phyloP scores from a whole-genome alignment of 2,113 vertebrate genomes.

The Archocentrus centrarchus region DNA sequence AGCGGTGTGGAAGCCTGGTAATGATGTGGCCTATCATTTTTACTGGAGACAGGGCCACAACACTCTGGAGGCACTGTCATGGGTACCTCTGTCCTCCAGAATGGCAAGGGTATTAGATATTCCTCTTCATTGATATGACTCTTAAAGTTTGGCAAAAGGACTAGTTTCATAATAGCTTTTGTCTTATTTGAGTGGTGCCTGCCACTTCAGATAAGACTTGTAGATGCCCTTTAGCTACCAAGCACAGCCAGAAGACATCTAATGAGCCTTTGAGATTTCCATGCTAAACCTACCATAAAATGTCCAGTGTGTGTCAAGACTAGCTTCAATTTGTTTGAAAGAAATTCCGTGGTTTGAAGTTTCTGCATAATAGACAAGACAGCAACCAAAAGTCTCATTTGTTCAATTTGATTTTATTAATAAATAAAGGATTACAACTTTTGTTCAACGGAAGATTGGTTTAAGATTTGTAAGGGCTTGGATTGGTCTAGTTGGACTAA shows the following conservation, averaged over 20 bases:
- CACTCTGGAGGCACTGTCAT: slow-evolving; percentile 63
- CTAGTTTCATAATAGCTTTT: slow-evolving; percentile 72
- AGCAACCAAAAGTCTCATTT: slow-evolving; percentile 68
- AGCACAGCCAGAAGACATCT: slow-evolving; percentile 74
- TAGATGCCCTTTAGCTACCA: slow-evolving; percentile 78
- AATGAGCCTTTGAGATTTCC: slow-evolving; percentile 84
- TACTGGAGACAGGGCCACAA: slow-evolving; percentile 63
- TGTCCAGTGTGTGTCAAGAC: slow-evolving; percentile 61
- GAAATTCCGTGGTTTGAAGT: slow-evolving; percentile 67
- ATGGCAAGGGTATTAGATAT: slow-evolving; percentile 70
- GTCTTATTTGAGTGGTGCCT: slow-evolving; percentile 76
- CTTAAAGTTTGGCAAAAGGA: slow-evolving; percentile 74
- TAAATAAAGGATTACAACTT: slow-evolving; percentile 82
- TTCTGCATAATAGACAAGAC: slow-evolving; percentile 70
- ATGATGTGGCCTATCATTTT: slow-evolving; percentile 81
- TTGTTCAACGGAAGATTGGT: slow-evolving; percentile 74
- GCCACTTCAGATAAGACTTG: slow-evolving; percentile 78
- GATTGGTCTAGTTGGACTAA: slow-evolving; percentile 68
- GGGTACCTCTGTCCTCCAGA: slow-evolving; percentile 49
- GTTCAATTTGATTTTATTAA: slow-evolving; percentile 79
- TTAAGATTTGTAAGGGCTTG: slow-evolving; percentile 63
- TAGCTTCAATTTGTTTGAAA: slow-evolving; percentile 69
- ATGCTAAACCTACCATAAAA: slow-evolving; percentile 81
- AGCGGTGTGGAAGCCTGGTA: slow-evolving; percentile 67
- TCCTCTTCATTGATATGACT: slow-evolving; percentile 60